Percentiles rank a stretch among this genome's conserved stretches.
phyloP scores from a whole-genome alignment of 2,797 vertebrate genomes.

The Ptychobarbus kaznakovi region DNA sequence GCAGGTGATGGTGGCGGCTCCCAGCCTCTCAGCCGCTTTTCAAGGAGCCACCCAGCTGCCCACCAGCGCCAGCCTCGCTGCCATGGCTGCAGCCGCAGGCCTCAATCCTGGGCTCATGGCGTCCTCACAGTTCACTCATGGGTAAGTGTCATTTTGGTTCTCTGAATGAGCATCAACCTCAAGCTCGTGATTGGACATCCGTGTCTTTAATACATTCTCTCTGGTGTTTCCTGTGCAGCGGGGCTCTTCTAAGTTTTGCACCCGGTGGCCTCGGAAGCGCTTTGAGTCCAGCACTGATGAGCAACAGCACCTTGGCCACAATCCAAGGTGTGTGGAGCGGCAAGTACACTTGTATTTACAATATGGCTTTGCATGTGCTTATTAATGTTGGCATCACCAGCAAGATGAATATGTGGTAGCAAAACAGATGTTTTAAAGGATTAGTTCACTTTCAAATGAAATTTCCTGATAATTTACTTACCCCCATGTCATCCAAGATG shows the following conservation, averaged over 20 bases:
- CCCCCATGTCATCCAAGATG: too few relatives aligned
- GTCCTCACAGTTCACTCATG: conserved; percentile 92
- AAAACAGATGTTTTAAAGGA: not conserved
- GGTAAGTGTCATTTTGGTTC: conserved; percentile 78
- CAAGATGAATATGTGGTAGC: not conserved
- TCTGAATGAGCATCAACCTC: conserved; percentile 1
- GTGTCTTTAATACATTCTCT: conserved; percentile 43
- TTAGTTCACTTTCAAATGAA: too few relatives aligned
- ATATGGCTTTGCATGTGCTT: conserved; percentile 33
- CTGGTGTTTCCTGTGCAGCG: conserved; percentile 77
- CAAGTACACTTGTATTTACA: conserved; percentile 59
- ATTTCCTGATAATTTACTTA: too few relatives aligned
- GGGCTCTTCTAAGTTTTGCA: conserved; percentile 94
- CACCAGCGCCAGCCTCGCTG: conserved; percentile 92
- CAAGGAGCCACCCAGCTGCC: conserved; percentile 90
- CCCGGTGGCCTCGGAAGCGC: conserved; percentile 90
- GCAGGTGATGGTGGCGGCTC: conserved; percentile 93
- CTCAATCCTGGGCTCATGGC: conserved; percentile 94
- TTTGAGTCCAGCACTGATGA: conserved; percentile 94
- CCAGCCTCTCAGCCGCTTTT: conserved; percentile 88
- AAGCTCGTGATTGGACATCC: not conserved
- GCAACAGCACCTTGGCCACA: conserved; percentile 97
- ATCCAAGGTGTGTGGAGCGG: conserved; percentile 91
- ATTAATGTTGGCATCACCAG: not conserved
- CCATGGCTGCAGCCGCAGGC: conserved; percentile 96